Percentiles rank a stretch among this genome's conserved stretches.
Evolutionary conservation across 1,140 invertebrate genomes (phyloP).

Genomic region (Parapsyche elsis): DNA sequence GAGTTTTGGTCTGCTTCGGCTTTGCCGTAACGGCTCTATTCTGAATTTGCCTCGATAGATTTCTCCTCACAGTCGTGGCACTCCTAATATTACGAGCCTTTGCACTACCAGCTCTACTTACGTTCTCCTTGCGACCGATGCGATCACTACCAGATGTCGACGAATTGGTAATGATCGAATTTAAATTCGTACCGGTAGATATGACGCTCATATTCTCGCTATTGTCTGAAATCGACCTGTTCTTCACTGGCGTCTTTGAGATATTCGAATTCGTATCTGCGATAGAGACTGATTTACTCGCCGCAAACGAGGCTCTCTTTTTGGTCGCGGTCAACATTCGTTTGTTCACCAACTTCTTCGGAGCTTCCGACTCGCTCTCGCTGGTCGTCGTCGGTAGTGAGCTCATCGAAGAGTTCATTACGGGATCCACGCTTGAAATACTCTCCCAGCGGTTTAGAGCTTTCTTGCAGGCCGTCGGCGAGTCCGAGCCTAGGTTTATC

Average conservation of each 20-base stretch:
- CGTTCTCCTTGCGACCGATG: conserved; percentile 60
- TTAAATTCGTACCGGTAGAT: conserved; percentile 61
- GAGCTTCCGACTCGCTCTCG: conserved; percentile 67
- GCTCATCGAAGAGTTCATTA: conserved; percentile 75
- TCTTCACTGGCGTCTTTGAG: conserved; percentile 58
- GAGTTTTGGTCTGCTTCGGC: conserved; percentile 65
- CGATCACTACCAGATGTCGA: conserved; percentile 65
- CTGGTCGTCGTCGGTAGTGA: conserved; percentile 67
- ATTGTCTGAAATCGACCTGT: conserved; percentile 61
- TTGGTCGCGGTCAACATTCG: conserved; percentile 61
- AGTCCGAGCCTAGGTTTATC: conserved; percentile 41
- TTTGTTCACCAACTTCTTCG: conserved; percentile 60
- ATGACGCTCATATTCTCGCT: conserved; percentile 65
- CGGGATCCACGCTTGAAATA: conserved; percentile 73
- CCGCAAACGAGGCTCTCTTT: conserved; percentile 62
- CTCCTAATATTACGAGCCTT: conserved; percentile 70
- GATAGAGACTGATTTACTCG: conserved; percentile 65
- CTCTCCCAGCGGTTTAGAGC: conserved; percentile 67
- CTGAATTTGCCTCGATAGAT: conserved; percentile 61
- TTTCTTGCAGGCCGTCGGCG: conserved; percentile 59
- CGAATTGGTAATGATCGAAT: conserved; percentile 62
- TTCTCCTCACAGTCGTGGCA: conserved; percentile 66
- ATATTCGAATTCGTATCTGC: conserved; percentile 57
- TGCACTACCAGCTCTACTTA: conserved; percentile 59
- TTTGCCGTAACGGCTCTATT: conserved; percentile 73